Percentiles rank a stretch among this genome's conserved stretches.
These are phyloP conservation scores for Cololabis saira DNA, from an alignment of 2,113 vertebrate genomes.

Conservation along the genomic window DNA sequence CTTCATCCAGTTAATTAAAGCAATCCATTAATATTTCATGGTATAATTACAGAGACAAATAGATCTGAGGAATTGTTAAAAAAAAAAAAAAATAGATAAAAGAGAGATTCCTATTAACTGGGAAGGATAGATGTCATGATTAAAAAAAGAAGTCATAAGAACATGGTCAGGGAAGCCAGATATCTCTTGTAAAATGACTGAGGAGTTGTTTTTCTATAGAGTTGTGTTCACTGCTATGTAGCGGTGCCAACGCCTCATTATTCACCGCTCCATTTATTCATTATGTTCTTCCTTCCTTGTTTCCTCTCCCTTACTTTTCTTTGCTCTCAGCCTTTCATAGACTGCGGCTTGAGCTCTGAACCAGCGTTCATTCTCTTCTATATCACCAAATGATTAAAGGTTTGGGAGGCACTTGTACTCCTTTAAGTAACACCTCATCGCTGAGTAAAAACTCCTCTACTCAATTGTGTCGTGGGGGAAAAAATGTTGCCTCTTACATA, in stretches of 20 bases:
- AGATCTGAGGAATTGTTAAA: not conserved
- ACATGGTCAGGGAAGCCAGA: too few relatives aligned
- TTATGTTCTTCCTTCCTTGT: slow-evolving; percentile 2
- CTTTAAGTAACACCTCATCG: not conserved
- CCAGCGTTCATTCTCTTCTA: not conserved
- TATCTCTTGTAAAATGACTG: not conserved
- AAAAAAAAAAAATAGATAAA: not conserved
- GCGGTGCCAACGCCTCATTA: not conserved
- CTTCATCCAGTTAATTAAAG: slow-evolving; percentile 52
- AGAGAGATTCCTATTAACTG: not conserved
- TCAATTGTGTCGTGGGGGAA: too few relatives aligned
- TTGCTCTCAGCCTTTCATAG: not conserved
- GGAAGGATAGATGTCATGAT: not conserved
- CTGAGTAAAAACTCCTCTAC: too few relatives aligned
- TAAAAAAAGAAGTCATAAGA: not conserved
- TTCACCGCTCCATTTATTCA: slow-evolving; percentile 5
- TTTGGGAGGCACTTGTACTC: not conserved
- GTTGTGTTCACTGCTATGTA: too few relatives aligned
- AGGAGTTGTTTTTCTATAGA: too few relatives aligned
- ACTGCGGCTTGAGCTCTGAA: slow-evolving; percentile 8
- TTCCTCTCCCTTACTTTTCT: not conserved
- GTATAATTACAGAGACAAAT: slow-evolving; percentile 33
- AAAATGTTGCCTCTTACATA: too few relatives aligned
- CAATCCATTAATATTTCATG: slow-evolving; percentile 47
- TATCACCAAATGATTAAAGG: slow-evolving; percentile 15